Percentiles rank a stretch among this genome's conserved stretches.
phyloP scores from a whole-genome alignment of 92 coral and sea anemone species.

The Hydrozoanthus gracilis region DNA sequence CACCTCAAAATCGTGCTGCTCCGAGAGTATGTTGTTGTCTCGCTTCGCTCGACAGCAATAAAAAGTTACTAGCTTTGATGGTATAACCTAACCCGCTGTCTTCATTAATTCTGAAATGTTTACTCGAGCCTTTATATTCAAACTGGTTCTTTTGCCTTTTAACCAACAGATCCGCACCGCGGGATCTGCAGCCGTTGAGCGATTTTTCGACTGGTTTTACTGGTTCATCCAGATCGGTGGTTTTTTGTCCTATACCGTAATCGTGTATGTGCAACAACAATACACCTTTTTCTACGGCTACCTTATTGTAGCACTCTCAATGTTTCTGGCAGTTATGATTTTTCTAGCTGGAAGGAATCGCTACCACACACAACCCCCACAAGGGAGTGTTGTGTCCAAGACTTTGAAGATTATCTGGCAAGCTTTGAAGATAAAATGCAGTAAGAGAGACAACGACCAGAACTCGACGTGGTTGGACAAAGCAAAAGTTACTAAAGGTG shows the following conservation, averaged over 20 bases:
- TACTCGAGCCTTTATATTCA: too few species aligned
- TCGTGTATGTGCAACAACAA: constrained; percentile 75
- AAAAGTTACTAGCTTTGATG: too few species aligned
- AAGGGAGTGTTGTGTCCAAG: constrained; percentile 58
- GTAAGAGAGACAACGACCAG: neutral
- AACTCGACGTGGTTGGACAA: neutral
- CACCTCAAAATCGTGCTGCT: too few species aligned
- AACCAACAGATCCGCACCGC: constrained; percentile 39
- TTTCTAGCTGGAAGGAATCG: constrained; percentile 61
- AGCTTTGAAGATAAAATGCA: constrained; percentile 7
- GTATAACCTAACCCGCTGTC: too few species aligned
- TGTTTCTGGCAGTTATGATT: constrained; percentile 51
- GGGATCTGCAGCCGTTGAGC: constrained; percentile 45
- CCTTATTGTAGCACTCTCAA: constrained; percentile 57
- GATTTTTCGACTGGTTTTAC: constrained; percentile 79
- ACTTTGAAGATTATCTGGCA: constrained; percentile 54
- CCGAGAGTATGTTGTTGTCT: too few species aligned
- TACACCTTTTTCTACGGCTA: constrained; percentile 74
- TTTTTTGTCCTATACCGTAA: constrained; percentile 66
- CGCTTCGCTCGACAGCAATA: too few species aligned
- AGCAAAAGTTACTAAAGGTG: constrained; percentile 7
- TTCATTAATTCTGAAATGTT: too few species aligned
- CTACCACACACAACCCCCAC: constrained; percentile 54
- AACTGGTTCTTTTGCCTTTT: too few species aligned
- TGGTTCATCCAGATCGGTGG: constrained; percentile 75